phyloP scores from a whole-genome alignment of 2,113 vertebrate genomes.

The Grantiella picta region DNA sequence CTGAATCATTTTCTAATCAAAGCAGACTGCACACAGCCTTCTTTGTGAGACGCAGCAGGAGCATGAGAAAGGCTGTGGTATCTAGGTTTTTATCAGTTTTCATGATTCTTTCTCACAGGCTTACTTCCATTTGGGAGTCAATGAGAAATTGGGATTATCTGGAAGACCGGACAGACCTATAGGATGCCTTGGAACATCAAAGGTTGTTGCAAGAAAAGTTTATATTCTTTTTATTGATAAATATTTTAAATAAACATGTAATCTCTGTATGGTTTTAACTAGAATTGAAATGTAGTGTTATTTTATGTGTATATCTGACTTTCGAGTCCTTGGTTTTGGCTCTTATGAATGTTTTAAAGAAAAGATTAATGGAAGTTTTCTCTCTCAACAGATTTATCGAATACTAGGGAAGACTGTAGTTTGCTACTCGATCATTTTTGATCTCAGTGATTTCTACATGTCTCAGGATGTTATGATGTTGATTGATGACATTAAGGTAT shows the following conservation, averaged over 20 bases:
- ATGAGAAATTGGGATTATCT: slow-evolving; percentile 91
- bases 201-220: slow-evolving; percentile 72
- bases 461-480: slow-evolving; percentile 97
- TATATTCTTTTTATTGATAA: background rate
- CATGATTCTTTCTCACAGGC: slow-evolving; percentile 77
- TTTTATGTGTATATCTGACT: background rate
- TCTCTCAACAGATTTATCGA: slow-evolving; percentile 86
- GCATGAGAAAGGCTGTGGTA: background rate
- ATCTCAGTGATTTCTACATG: slow-evolving; percentile 98
- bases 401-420: slow-evolving; percentile 97
- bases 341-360: background rate
- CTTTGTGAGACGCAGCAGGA: background rate
- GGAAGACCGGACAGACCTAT: slow-evolving; percentile 93
- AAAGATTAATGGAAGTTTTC: background rate
- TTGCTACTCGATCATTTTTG: slow-evolving; percentile 97
- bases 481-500: slow-evolving; percentile 98
- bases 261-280: background rate
- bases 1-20: background rate
- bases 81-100: background rate
- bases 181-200: slow-evolving; percentile 96
- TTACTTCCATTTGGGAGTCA: slow-evolving; percentile 91
- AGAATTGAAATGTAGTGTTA: background rate
- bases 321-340: background rate
- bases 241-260: background rate
- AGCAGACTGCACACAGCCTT: background rate